These are phyloP conservation scores for Leucophenga varia DNA, from an alignment of 1,140 invertebrate genomes.

Conservation along the genomic window DNA sequence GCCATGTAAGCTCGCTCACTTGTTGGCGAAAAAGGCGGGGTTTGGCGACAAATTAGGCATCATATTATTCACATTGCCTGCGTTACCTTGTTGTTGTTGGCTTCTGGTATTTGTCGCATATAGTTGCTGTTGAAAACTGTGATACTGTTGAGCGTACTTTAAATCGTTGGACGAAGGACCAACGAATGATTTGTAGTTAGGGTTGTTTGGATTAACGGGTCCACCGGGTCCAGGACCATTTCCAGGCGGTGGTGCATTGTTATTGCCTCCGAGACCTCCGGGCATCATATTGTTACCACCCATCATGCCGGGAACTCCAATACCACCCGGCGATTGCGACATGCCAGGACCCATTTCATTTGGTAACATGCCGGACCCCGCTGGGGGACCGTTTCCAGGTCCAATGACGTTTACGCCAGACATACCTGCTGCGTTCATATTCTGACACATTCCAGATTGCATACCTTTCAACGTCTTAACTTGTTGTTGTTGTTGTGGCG, in stretches of 20 bases:
- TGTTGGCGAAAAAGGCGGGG: constrained; percentile 44
- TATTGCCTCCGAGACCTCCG: constrained; percentile 51
- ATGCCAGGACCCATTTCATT: constrained; percentile 65
- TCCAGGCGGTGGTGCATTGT: constrained; percentile 58
- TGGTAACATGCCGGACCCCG: constrained; percentile 41
- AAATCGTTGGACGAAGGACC: constrained; percentile 84
- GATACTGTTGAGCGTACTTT: constrained; percentile 91
- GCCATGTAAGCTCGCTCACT: constrained; percentile 30
- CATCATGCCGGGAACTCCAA: constrained; percentile 22
- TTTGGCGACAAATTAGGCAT: constrained; percentile 38
- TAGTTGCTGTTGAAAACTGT: constrained; percentile 92
- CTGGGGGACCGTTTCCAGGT: constrained; percentile 24
- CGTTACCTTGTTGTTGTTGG: constrained; percentile 46
- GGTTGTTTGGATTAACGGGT: constrained; percentile 16
- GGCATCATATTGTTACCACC: constrained; percentile 8
- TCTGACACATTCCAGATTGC: constrained; percentile 24
- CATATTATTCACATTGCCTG: constrained; percentile 46
- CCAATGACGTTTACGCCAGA: constrained; percentile 53
- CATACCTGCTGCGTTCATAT: background rate
- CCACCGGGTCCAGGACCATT: constrained; percentile 55
- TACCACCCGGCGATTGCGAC: constrained; percentile 15
- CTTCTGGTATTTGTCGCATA: constrained; percentile 85
- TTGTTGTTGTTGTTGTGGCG: constrained; percentile 13
- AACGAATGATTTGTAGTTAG: constrained; percentile 64
- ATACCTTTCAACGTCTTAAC: constrained; percentile 31